These are phyloP conservation scores for Litoditis marina DNA, from an alignment of 2,888 invertebrate species.

Conservation along the genomic window DNA sequence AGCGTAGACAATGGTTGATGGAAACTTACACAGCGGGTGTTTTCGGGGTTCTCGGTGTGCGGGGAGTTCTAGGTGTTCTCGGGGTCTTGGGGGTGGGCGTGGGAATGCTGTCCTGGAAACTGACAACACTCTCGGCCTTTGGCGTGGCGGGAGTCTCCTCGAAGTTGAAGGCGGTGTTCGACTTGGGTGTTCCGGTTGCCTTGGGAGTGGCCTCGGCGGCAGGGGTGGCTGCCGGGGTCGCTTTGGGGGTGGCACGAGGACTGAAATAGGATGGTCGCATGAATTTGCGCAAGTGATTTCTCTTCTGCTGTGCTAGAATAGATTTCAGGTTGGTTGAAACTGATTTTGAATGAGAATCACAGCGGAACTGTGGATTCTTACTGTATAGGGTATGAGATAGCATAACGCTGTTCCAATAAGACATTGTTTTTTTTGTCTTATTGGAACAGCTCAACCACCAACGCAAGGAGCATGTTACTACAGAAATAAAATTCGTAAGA, in stretches of 20 bases:
- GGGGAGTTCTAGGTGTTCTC: slow-evolving; percentile 49
- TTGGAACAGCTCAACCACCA: too few species aligned
- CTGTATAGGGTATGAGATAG: too few species aligned
- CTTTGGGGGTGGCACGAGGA: slow-evolving; percentile 17
- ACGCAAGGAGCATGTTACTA: too few species aligned
- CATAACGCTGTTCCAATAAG: too few species aligned
- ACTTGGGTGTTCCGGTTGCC: slow-evolving; percentile 35
- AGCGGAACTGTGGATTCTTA: too few species aligned
- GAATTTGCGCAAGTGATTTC: not conserved
- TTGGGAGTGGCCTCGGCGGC: slow-evolving; percentile 31
- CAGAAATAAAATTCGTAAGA: too few species aligned
- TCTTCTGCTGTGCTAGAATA: not conserved
- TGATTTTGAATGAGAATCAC: too few species aligned
- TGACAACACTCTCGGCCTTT: slow-evolving; percentile 28
- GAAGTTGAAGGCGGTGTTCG: slow-evolving; percentile 44
- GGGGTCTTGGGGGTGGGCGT: slow-evolving; percentile 46
- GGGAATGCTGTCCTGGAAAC: slow-evolving; percentile 12
- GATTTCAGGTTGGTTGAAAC: too few species aligned
- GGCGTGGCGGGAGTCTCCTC: slow-evolving; percentile 51
- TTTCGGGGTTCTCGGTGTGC: slow-evolving; percentile 48
- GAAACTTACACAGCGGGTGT: slow-evolving; percentile 35
- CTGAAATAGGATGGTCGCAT: not conserved
- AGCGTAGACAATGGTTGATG: not conserved
- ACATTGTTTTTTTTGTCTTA: too few species aligned
- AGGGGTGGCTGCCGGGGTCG: slow-evolving; percentile 23